Evolutionary conservation across 1,140 invertebrate genomes (phyloP), one percentile per base, ranked within the genome.

Genomic region (Onthophagus taurus): DNA sequence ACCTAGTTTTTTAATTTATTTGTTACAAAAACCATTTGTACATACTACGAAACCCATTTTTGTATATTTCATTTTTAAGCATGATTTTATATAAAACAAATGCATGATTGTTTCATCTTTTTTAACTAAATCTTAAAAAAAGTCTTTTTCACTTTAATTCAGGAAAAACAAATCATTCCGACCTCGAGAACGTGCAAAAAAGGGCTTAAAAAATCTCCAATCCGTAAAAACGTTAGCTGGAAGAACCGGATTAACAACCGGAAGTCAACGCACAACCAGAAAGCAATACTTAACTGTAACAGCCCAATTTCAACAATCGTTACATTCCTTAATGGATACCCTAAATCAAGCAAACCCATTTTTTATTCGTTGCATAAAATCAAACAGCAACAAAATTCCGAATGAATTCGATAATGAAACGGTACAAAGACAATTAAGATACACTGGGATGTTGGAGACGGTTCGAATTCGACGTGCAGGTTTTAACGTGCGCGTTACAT

Each of bases 331-430:
- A 9, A 95, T 97, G 90, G 85, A 90, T 53, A 93, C 91, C 0
- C 64, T 97, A 7, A 92, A 92, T 62, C 85, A 93, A 61, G 90
- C 92, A 0, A 94, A 94, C 69, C 93, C 93, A 2, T 97, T 93
- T 68, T 97, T 97, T 63, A 94, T 97, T 48, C 75, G 93, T 33
- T 97, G 93, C 65, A 96, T 97, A 54, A 97, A 97, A 64, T 93
- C 89, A 19, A 97, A 97, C 65, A 77, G 80, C 37, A 82, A 91
- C 35, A 96, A 95, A 72, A 79, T 86, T 48, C 78, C 93, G 1
- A 93, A 93, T 63, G 77, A 80, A 47, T 96, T 97, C 69, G 90
- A 96, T 63, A 88, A 95, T 52, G 88, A 91, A 44, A 87, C 92
- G 1, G 91, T 97, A n/a, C 82, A 93, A 53, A 71, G 90, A 33